Percentiles rank a stretch among this genome's conserved stretches.
These are phyloP conservation scores for Drosophila lacicola DNA, from an alignment of 2,888 invertebrate genomes.

Conservation along the genomic window DNA sequence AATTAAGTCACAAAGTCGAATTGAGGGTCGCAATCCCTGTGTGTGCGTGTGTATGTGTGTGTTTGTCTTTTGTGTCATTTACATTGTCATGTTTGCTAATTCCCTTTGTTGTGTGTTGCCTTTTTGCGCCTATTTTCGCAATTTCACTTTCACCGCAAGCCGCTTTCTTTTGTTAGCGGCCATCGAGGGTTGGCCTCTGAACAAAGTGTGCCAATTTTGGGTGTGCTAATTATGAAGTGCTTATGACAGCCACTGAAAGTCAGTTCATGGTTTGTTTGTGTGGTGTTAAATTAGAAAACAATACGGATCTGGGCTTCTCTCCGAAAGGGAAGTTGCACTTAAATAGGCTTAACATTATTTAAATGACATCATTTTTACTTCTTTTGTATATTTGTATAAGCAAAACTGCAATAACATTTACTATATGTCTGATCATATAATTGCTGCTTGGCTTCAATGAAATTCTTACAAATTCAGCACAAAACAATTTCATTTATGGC, in stretches of 20 bases:
- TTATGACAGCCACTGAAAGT: conserved; percentile 58
- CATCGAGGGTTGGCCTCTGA: conserved; percentile 25
- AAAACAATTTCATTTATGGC: conserved; percentile 78
- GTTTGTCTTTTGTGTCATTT: conserved; percentile 59
- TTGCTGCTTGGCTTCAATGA: conserved; percentile 42
- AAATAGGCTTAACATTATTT: no score
- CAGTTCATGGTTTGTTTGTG: conserved; percentile 11
- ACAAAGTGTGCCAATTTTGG: conserved; percentile 69
- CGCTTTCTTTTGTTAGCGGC: conserved; percentile 54
- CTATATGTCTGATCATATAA: conserved; percentile 22
- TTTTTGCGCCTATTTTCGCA: conserved; percentile 62
- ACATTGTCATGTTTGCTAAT: conserved; percentile 80
- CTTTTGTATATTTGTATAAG: background rate
- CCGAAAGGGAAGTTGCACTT: conserved; percentile 1
- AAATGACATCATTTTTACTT: no score
- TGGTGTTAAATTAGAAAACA: conserved; percentile 39
- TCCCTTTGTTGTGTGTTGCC: conserved; percentile 64
- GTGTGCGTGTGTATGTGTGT: conserved; percentile 7
- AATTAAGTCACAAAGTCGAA: conserved; percentile 74
- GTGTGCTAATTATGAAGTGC: conserved; percentile 70
- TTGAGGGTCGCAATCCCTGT: conserved; percentile 49
- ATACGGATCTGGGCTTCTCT: conserved; percentile 5
- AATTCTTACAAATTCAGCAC: conserved; percentile 60
- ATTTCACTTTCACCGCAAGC: conserved; percentile 71
- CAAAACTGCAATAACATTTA: conserved; percentile 20